phyloP scores from a whole-genome alignment of 2,797 vertebrate genomes.

The Pangasius mekongensis region DNA sequence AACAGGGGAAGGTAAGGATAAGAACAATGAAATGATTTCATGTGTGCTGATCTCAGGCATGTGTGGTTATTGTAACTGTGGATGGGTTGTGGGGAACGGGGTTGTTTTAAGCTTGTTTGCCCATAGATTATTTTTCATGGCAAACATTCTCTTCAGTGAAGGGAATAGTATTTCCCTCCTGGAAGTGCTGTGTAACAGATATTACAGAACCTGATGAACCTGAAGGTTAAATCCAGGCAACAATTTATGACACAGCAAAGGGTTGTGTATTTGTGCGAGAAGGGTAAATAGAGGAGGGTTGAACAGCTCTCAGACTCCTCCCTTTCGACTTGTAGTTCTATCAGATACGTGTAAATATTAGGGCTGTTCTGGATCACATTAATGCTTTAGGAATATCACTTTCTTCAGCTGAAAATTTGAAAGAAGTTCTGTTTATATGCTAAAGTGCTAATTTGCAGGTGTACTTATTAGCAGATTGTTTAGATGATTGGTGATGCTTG shows the following conservation, averaged over 20 bases:
- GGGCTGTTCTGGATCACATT: neutral
- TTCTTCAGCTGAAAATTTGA: neutral
- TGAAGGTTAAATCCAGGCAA: neutral
- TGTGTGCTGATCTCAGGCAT: neutral
- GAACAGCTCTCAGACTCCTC: neutral
- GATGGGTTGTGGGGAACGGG: neutral
- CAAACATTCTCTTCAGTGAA: neutral
- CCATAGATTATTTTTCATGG: no score
- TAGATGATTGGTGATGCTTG: neutral
- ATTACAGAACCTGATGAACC: neutral
- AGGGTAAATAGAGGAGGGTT: neutral
- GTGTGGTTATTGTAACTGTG: neutral
- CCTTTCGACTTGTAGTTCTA: neutral
- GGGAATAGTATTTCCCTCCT: neutral
- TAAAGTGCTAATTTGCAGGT: neutral
- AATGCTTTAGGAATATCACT: neutral
- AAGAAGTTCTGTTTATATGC: neutral
- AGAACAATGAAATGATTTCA: slow-evolving; percentile 32
- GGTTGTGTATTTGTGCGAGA: neutral
- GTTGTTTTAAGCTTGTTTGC: neutral
- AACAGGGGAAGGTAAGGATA: slow-evolving; percentile 84
- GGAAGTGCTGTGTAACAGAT: neutral
- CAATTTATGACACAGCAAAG: neutral
- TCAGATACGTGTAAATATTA: neutral
- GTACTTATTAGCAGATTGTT: neutral